Evolutionary conservation across 2,797 vertebrate genomes (phyloP).

Genomic region (Hydrophis major): DNA sequence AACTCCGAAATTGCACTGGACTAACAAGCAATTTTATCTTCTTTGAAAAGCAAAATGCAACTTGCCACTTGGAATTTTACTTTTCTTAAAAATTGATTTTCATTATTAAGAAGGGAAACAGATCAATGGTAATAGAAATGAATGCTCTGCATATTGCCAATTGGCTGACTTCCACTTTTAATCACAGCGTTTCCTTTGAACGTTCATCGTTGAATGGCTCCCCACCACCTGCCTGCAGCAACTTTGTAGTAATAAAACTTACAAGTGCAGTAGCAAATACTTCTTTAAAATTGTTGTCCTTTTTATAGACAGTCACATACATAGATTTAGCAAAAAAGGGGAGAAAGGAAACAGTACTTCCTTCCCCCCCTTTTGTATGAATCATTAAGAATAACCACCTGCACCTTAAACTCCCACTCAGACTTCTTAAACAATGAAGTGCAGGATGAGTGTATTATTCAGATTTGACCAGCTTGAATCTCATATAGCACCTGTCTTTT

Average conservation of each 20-base stretch:
- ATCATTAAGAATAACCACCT: background rate
- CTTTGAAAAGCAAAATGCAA: conserved; percentile 2
- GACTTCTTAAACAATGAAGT: background rate
- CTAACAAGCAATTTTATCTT: background rate
- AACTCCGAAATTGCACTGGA: background rate
- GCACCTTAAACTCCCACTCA: background rate
- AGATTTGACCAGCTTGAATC: background rate
- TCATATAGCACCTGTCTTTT: background rate
- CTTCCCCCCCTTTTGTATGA: background rate
- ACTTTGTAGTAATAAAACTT: background rate
- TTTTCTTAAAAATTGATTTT: conserved; percentile 10
- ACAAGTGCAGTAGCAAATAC: background rate
- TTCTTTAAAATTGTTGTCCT: background rate
- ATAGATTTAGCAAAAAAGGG: background rate
- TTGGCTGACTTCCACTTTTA: background rate
- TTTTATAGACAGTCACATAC: background rate
- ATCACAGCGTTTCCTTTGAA: background rate
- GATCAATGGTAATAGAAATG: conserved; percentile 14
- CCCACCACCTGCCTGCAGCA: background rate
- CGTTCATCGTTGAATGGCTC: background rate
- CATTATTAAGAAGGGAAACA: background rate
- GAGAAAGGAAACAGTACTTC: background rate
- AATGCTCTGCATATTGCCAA: background rate
- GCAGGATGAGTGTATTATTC: background rate
- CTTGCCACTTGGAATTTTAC: background rate